phyloP scores from a whole-genome alignment of 1,140 invertebrate genomes.

The Geopemphigus sp. region DNA sequence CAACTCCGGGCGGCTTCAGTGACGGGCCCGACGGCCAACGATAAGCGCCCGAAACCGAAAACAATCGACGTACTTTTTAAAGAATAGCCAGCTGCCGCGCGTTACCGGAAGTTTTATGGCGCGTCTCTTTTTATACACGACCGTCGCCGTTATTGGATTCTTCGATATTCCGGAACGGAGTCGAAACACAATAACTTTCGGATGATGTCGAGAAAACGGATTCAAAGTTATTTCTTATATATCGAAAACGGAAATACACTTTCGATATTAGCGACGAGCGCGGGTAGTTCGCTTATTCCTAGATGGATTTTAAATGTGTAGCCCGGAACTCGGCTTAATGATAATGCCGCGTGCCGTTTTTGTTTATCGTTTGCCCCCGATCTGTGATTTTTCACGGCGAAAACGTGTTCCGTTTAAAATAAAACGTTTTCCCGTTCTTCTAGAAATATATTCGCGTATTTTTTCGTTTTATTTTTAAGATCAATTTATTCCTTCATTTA shows the following conservation, averaged over 20 bases:
- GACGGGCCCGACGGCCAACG: too few relatives aligned
- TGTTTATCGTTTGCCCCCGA: background rate
- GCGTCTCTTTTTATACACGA: slow-evolving; percentile 4
- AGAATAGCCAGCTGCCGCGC: slow-evolving; percentile 13
- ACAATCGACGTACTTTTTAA: slow-evolving; percentile 11
- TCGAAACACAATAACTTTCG: slow-evolving; percentile 15
- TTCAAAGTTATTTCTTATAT: background rate
- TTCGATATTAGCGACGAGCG: slow-evolving; percentile 8
- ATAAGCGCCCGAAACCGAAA: too few relatives aligned
- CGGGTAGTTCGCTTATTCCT: background rate
- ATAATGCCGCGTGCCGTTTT: background rate
- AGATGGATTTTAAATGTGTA: slow-evolving; percentile 1
- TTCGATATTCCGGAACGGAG: slow-evolving; percentile 10
- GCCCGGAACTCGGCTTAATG: background rate
- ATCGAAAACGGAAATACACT: background rate
- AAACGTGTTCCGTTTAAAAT: too few relatives aligned
- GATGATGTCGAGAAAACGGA: background rate
- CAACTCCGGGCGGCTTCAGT: too few relatives aligned
- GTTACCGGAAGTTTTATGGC: slow-evolving; percentile 20
- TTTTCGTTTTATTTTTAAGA: too few relatives aligned
- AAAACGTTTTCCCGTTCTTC: too few relatives aligned
- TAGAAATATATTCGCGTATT: too few relatives aligned
- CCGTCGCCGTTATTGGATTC: slow-evolving; percentile 4
- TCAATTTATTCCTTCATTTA: slow-evolving; percentile 1
- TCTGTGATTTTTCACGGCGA: background rate